Evolutionary conservation across 2,888 invertebrate genomes (phyloP), one percentile per base, ranked within the genome.

Genomic region (Drosophila lacicola): DNA sequence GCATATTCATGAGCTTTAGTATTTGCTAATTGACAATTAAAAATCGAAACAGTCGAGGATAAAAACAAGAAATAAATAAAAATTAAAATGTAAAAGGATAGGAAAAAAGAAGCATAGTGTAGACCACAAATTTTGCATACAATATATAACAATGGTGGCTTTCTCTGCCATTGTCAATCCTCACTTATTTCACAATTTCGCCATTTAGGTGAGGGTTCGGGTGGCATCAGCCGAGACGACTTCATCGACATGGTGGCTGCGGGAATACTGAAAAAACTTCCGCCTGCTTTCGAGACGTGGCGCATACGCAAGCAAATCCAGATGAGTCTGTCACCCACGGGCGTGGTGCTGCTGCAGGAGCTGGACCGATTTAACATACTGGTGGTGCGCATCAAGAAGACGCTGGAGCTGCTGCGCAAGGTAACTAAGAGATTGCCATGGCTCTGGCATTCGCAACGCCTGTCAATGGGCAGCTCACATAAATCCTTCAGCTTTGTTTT

Each of bases 341-440:
- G 96, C 0, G 96, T 98, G 14, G 98, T 98, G 1, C 92, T 98
- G 53, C 93, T 98, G 55, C 98, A 98, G 93, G 97, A 98, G 91
- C 92, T 98, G 41, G 97, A 98, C 87, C 94, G 97, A 69, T 98
- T 98, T 92, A 98, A 98, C 92, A 93, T 94, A 19, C 94, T 98
- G 0, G 95, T 97, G 55, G 90, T 90, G 11, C 94, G 94, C 55
- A 97, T 98, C 94, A 93, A 93, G 14, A 93, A 92, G 63, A 96
- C 96, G 0, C 93, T 98, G 42, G 93, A 94, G 4, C 94, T 96
- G 53, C 93, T 98, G 11, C 94, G 95, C 88, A 96, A 96, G 91
- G 92, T 91, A 80, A 86, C 58, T 61, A 64, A 29, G 17, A 44
- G 39, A 60, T 61, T 68, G 58, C 61, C 44, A 53, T 36, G 45